Conservation (phyloP, 2,888 invertebrate species). For the Teleogryllus oceanicus region DNA sequence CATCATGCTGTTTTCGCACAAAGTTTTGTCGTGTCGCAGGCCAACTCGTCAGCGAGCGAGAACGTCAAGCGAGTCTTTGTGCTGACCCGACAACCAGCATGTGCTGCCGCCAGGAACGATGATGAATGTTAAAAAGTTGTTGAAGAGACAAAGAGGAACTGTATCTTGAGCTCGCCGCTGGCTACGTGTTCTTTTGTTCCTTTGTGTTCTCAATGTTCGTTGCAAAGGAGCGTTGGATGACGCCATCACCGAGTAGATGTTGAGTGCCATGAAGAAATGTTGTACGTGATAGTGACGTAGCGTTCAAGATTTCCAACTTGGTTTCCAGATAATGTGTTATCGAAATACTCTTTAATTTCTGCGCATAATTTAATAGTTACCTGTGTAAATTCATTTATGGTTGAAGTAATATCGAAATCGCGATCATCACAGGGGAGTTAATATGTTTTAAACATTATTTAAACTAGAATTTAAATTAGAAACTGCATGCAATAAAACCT, state of each 20-base stretch:
- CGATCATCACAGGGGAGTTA: neutral
- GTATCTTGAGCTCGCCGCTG: neutral
- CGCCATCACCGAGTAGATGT: neutral
- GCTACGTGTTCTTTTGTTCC: neutral
- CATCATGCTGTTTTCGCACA: neutral
- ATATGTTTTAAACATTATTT: conserved; percentile 10
- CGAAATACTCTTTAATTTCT: neutral
- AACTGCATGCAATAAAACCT: conserved; percentile 11
- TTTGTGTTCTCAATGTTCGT: neutral
- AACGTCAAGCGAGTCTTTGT: neutral
- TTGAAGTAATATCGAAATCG: neutral
- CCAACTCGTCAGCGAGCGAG: too few species aligned
- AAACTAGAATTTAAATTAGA: neutral
- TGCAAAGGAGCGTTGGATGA: neutral
- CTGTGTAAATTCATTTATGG: neutral
- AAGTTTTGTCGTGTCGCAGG: neutral
- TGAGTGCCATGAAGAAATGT: neutral
- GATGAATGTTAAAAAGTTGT: conserved; percentile 18
- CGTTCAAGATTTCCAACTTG: neutral
- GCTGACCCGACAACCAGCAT: neutral
- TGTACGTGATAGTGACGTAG: neutral
- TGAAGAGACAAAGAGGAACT: conserved; percentile 18
- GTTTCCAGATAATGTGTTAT: neutral
- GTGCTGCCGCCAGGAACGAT: neutral
- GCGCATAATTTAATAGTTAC: neutral